A percentile compares a stretch with the other conserved stretches of the same genome.
Evolutionary conservation across 2,888 invertebrate species (phyloP).

Genomic region (Melitaea athalia): DNA sequence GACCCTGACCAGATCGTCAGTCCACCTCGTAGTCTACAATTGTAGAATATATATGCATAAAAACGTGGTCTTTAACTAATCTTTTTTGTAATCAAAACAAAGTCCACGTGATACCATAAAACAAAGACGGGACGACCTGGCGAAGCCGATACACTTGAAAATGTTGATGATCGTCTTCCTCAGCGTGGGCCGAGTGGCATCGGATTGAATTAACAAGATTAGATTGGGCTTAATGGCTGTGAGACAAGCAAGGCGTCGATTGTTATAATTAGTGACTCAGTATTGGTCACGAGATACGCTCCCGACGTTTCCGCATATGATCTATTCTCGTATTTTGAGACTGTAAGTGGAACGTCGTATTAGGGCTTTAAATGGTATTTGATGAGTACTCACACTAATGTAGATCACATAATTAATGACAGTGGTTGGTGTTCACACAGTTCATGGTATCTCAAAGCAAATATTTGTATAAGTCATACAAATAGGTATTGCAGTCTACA

Average conservation of each 20-base stretch:
- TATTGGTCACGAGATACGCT: conserved; percentile 38
- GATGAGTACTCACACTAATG: no score
- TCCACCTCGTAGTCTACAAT: no score
- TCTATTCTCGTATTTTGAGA: conserved; percentile 19
- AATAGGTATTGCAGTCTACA: no score
- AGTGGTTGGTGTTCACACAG: no score
- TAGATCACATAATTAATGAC: no score
- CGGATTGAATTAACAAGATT: conserved; percentile 75
- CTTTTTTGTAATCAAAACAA: no score
- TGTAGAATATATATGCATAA: no score
- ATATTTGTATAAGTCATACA: no score
- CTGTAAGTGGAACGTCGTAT: neutral
- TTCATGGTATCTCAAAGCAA: no score
- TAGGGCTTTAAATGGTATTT: neutral
- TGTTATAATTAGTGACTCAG: conserved; percentile 74
- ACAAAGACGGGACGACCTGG: conserved; percentile 7
- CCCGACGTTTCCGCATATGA: conserved; percentile 40
- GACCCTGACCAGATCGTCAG: no score
- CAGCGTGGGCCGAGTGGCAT: conserved; percentile 59
- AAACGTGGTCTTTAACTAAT: no score
- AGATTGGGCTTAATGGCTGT: conserved; percentile 79
- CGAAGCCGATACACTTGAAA: conserved; percentile 54
- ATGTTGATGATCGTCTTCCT: conserved; percentile 75
- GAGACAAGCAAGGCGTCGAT: conserved; percentile 77
- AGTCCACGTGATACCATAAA: neutral